Conservation (phyloP, 1,140 invertebrate genomes). For the Chrysomallon squamiferum region DNA sequence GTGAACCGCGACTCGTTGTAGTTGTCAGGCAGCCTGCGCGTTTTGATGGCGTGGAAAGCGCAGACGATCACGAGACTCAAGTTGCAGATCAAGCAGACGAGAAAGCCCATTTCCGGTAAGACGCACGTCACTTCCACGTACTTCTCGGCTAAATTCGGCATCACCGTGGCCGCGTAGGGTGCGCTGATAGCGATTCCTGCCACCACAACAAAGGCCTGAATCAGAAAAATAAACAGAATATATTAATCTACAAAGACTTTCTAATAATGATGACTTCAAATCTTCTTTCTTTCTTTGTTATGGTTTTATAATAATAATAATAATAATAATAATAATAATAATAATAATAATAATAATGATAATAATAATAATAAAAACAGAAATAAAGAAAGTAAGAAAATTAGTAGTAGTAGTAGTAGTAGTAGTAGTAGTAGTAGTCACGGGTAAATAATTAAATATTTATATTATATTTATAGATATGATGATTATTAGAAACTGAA, state of each 20-base stretch:
- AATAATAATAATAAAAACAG: too few species aligned
- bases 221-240: neutral
- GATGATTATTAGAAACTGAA: too few species aligned
- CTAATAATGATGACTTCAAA: too few species aligned
- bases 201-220: slow-evolving; percentile 14
- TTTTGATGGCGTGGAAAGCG: slow-evolving; percentile 85
- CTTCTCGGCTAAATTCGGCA: slow-evolving; percentile 4
- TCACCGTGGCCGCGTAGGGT: slow-evolving; percentile 1
- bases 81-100: slow-evolving; percentile 75
- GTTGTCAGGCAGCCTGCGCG: slow-evolving; percentile 45
- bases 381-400: too few species aligned
- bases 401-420: too few species aligned
- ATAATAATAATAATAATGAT: too few species aligned
- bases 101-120: slow-evolving; percentile 16
- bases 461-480: too few species aligned
- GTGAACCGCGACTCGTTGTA: slow-evolving; percentile 50
- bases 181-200: slow-evolving; percentile 15
- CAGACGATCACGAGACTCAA: slow-evolving; percentile 85
- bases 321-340: too few species aligned
- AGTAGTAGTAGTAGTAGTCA: too few species aligned
- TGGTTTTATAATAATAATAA: neutral
- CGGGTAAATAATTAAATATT: too few species aligned
- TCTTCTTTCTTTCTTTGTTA: too few species aligned
- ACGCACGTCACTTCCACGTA: slow-evolving; percentile 17
- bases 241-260: too few species aligned